Conservation (phyloP, 2,797 vertebrate genomes). For the Pangasius macronema region DNA sequence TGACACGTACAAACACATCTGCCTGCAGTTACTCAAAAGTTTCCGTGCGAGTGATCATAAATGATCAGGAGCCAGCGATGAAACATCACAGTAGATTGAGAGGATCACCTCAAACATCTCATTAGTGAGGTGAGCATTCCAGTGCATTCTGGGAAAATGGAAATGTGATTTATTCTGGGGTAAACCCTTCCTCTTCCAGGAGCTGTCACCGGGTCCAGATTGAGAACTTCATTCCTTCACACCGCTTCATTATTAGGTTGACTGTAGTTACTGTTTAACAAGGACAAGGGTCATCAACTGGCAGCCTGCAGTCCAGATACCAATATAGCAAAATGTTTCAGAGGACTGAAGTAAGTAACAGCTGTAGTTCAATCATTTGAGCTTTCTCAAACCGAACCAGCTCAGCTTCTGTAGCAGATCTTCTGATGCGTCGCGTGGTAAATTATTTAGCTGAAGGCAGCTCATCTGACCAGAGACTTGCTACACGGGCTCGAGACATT, state of each 20-base stretch:
- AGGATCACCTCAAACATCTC: not conserved
- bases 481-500: not conserved
- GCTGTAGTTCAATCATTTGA: not conserved
- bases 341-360: not conserved
- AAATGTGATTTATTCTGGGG: not conserved
- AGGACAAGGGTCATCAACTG: not conserved
- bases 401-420: not conserved
- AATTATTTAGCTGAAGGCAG: not conserved
- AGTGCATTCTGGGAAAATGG: not conserved
- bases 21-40: not conserved
- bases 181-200: not conserved
- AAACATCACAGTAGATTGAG: not conserved
- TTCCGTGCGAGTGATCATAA: not conserved
- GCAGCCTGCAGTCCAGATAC: not conserved
- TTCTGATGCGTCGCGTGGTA: not conserved
- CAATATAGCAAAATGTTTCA: not conserved
- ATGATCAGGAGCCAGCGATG: not conserved
- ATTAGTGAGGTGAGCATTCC: slow-evolving; percentile 4
- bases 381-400: not conserved
- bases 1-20: not conserved
- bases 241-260: not conserved
- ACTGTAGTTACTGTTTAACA: not conserved
- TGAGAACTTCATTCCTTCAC: not conserved
- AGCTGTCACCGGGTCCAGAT: not conserved
- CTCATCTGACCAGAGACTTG: not conserved